A percentile compares a stretch with the other conserved stretches of the same genome.
These are phyloP conservation scores for Fringilla coelebs DNA, from an alignment of 2,797 vertebrate genomes.

Conservation along the genomic window DNA sequence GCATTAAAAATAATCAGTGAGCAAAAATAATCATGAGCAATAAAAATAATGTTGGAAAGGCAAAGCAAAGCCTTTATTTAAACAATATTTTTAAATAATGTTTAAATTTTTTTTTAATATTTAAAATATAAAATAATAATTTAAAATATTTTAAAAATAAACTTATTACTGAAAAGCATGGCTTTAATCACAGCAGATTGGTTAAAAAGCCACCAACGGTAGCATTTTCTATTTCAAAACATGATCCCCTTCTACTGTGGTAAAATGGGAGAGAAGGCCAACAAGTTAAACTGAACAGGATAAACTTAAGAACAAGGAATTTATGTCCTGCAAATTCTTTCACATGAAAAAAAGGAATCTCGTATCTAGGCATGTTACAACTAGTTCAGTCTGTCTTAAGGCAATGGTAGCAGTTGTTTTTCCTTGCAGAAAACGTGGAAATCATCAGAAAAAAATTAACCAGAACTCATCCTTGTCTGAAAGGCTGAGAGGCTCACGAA, in stretches of 20 bases:
- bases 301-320: neutral
- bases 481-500: slow-evolving; percentile 26
- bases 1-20: neutral
- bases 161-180: neutral
- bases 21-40: neutral
- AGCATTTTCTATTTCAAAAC: neutral
- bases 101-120: neutral
- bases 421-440: slow-evolving; percentile 37
- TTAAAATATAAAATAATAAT: too few species aligned
- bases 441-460: slow-evolving; percentile 64
- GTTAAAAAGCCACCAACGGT: neutral
- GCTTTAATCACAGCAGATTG: neutral
- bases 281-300: neutral
- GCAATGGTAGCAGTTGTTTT: slow-evolving; percentile 37
- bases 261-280: neutral
- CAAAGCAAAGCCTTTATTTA: neutral
- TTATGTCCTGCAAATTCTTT: neutral
- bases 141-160: neutral
- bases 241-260: neutral
- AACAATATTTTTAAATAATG: neutral
- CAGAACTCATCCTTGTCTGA: slow-evolving; percentile 43
- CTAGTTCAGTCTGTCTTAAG: slow-evolving; percentile 52
- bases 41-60: neutral
- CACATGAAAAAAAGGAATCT: neutral
- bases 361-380: neutral